Percentiles rank a stretch among this genome's conserved stretches.
Conservation (phyloP, 2,888 invertebrate species). For the Caenorhabditis wallacei region DNA sequence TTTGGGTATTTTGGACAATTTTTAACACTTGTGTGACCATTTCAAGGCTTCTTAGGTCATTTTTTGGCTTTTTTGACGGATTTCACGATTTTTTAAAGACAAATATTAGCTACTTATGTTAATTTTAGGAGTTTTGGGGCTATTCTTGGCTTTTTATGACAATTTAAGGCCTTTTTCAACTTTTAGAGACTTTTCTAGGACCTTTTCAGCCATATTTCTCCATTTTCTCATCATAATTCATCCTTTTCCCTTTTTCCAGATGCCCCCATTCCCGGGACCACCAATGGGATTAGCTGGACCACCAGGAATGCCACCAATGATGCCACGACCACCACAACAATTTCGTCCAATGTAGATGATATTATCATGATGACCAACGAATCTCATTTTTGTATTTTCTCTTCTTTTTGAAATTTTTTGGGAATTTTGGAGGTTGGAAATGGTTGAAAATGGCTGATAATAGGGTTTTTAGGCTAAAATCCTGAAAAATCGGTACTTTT, state of each 20-base stretch:
- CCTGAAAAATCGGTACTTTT: too few relatives aligned
- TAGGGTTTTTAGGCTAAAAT: too few relatives aligned
- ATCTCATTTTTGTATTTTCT: slow-evolving; percentile 39
- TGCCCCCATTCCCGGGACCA: slow-evolving; percentile 56
- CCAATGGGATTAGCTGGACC: slow-evolving; percentile 61
- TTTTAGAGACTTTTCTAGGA: too few relatives aligned
- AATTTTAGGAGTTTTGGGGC: too few relatives aligned
- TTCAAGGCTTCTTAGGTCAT: too few relatives aligned
- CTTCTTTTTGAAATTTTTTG: background rate
- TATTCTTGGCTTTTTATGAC: too few relatives aligned
- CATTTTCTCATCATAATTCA: background rate
- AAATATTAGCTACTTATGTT: too few relatives aligned
- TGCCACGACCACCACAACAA: slow-evolving; percentile 54
- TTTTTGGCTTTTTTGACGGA: too few relatives aligned
- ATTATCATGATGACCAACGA: background rate
- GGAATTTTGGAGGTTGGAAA: slow-evolving; percentile 12
- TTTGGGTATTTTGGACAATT: too few relatives aligned
- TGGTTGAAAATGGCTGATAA: too few relatives aligned
- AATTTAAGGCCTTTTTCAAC: background rate
- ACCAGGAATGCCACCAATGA: slow-evolving; percentile 61
- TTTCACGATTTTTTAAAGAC: too few relatives aligned
- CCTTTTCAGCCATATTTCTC: background rate
- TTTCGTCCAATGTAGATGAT: slow-evolving; percentile 53
- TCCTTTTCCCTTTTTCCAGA: slow-evolving; percentile 32
- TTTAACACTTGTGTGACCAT: too few relatives aligned